These are phyloP conservation scores for Melanophora roralis DNA, from an alignment of 2,888 invertebrate genomes.

Conservation along the genomic window DNA sequence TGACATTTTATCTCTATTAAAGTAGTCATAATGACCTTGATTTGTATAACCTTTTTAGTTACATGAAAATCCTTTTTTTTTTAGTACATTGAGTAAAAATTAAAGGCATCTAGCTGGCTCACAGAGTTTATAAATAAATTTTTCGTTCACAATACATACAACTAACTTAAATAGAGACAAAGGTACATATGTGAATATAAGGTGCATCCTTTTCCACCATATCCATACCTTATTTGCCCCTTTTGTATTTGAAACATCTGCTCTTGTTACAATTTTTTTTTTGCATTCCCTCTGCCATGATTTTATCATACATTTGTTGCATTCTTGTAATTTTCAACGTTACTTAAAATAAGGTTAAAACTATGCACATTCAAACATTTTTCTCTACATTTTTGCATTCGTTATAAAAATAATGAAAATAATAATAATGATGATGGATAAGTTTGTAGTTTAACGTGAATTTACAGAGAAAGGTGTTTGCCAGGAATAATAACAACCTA, in stretches of 20 bases:
- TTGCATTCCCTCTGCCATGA: neutral
- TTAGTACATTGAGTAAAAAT: no score
- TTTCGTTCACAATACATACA: no score
- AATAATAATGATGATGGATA: constrained; percentile 22
- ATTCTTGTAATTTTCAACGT: constrained; percentile 39
- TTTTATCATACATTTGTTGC: constrained; percentile 12
- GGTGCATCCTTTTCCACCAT: neutral
- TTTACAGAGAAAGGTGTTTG: neutral
- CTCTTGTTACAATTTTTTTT: constrained; percentile 28
- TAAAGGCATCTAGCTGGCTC: no score
- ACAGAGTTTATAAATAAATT: no score
- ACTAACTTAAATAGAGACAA: no score
- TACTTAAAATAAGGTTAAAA: constrained; percentile 28
- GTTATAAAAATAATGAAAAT: constrained; percentile 32
- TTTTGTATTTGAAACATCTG: constrained; percentile 31
- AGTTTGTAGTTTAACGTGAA: constrained; percentile 4
- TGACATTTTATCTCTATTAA: constrained; percentile 38
- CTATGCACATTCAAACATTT: neutral
- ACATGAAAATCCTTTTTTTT: no score
- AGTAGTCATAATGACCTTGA: constrained; percentile 37
- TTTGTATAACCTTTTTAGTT: constrained; percentile 5
- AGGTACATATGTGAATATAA: no score
- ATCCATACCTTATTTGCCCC: neutral
- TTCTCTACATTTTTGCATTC: neutral
- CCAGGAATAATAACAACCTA: neutral